Conservation (phyloP, 2,797 vertebrate species). For the Centropyge bicolor region DNA sequence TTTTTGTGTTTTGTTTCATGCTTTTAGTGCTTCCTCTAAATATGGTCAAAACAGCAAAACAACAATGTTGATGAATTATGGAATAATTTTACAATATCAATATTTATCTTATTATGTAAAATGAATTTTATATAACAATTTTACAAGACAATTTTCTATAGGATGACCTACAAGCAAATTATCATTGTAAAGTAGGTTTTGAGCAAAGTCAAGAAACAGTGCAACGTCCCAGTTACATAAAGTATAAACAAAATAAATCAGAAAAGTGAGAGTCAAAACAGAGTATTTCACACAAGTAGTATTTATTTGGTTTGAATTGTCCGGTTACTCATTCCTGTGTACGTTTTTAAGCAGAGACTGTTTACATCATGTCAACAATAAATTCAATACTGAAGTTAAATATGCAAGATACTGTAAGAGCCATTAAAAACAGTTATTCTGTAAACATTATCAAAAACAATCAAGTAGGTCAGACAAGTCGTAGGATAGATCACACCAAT, state of each 20-base stretch:
- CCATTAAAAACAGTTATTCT: constrained; percentile 53
- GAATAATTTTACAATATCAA: not conserved
- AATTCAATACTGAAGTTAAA: constrained; percentile 47
- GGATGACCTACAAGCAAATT: not conserved
- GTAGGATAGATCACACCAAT: constrained; percentile 51
- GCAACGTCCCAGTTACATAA: not conserved
- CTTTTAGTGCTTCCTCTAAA: not conserved
- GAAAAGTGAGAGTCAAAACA: not conserved
- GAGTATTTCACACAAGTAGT: constrained; percentile 38
- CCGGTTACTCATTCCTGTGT: constrained; percentile 29
- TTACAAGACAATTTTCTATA: too few species aligned
- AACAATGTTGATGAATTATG: not conserved
- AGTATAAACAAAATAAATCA: not conserved
- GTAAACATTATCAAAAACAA: constrained; percentile 72
- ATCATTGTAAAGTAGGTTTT: not conserved
- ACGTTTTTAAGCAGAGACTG: constrained; percentile 43
- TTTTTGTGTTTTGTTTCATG: too few species aligned
- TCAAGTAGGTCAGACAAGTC: constrained; percentile 55
- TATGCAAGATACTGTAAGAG: constrained; percentile 45
- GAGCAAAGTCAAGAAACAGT: not conserved
- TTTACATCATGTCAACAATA: constrained; percentile 56
- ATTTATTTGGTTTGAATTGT: constrained; percentile 75
- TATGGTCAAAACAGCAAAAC: not conserved
- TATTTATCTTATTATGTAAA: not conserved
- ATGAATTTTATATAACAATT: too few species aligned